Base-by-base conservation (phyloP, 2,113 vertebrate genomes). In the Ascaphus truei region DNA sequence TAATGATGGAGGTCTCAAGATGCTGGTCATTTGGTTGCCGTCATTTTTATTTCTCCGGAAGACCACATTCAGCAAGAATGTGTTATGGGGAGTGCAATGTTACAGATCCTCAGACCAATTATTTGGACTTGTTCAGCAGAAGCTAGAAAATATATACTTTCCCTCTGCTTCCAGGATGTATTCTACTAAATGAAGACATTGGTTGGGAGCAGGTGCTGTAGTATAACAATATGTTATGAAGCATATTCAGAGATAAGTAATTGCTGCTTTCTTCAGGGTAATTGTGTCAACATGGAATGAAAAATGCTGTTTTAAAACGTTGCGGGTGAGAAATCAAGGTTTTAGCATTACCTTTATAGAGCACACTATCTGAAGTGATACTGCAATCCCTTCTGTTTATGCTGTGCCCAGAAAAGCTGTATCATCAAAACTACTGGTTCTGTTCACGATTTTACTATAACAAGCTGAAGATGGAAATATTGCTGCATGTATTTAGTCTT, bases 251-350 rank as follows among this genome's bases (percentile, higher is more conserved):
- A 67, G 75, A 79, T 57, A 79, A 83, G 77, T 86, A 86, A 87
- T 86, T 90, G 91, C 91, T 92, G 91, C 90, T 92, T 88, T 87
- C 80, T 90, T 90, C 87, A 89, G 87, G 86, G 86, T 91, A 85
- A 92, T 77, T 88, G 86, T 79, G 79, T 87, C 80, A 79, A 81
- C 75, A 79, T 73, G 76, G 56, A 81, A 59, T 68, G 30, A 68
- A 57, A 77, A 66, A 75, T 81, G 77, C 79, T 87, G 77, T 87
- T 84, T 83, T 79, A 74, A 82, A 86, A 81, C 81, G 81, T 87
- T 82, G 75, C 85, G 86, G 73, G 84, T 84, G 83, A 84, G 79
- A 81, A 84, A 81, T 76, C 63, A 76, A 77, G 85, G 81, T 81
- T 78, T 57, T 45, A 83, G 81, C 84, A 82, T 83, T 83, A 74